These are phyloP conservation scores for Thaumatotibia leucotreta DNA, from an alignment of 1,140 invertebrate genomes.

Conservation along the genomic window DNA sequence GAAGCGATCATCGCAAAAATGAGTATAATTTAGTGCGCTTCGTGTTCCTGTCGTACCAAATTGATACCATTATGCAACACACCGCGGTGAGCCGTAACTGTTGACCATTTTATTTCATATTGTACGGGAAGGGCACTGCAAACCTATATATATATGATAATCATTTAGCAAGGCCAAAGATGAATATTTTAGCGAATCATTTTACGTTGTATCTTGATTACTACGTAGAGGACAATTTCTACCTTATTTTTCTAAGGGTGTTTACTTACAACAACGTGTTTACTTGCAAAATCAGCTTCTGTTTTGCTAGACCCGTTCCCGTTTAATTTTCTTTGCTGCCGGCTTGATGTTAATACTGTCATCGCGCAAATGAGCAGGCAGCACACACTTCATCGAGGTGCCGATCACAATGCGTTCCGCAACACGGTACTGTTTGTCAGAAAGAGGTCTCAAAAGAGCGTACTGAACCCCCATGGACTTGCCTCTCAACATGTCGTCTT, in stretches of 20 bases:
- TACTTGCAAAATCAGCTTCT: no score
- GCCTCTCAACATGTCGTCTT: slow-evolving; percentile 54
- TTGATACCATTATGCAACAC: slow-evolving; percentile 54
- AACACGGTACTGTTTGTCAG: slow-evolving; percentile 53
- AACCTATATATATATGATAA: no score
- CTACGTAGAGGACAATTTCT: no score
- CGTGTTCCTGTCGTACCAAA: slow-evolving; percentile 57
- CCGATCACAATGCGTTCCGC: slow-evolving; percentile 50
- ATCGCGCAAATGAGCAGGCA: slow-evolving; percentile 37
- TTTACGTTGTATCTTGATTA: no score
- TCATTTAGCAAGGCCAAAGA: no score
- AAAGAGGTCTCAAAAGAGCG: slow-evolving; percentile 49
- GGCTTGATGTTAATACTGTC: slow-evolving; percentile 39
- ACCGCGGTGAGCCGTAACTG: slow-evolving; percentile 46
- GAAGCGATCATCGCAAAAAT: slow-evolving; percentile 69
- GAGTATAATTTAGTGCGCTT: slow-evolving; percentile 61
- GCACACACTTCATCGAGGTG: slow-evolving; percentile 35
- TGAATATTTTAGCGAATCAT: no score
- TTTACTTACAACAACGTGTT: no score
- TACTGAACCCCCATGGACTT: slow-evolving; percentile 54
- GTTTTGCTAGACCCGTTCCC: no score
- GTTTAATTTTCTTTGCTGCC: slow-evolving; percentile 40
- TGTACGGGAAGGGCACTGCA: slow-evolving; percentile 20
- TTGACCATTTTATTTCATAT: slow-evolving; percentile 26
- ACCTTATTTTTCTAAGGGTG: no score